Conservation (phyloP, 2,888 invertebrate species). For the Campoplex capitator region DNA sequence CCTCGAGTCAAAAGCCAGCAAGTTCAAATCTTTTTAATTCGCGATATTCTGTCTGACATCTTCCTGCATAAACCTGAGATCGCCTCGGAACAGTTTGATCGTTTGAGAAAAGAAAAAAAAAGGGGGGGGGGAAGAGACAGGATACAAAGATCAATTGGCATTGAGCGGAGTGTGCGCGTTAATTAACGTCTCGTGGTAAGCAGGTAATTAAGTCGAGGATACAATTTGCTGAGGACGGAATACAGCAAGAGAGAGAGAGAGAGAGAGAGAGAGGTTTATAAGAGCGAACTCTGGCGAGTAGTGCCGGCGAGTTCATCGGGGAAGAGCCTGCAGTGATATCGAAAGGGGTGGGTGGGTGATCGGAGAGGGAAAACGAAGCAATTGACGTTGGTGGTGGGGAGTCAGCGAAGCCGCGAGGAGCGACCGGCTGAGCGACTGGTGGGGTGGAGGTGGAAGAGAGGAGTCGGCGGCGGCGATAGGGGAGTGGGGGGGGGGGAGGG, state of each 20-base stretch:
- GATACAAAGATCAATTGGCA: slow-evolving; percentile 56
- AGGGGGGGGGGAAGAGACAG: slow-evolving; percentile 19
- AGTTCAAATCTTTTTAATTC: neutral
- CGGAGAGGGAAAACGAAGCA: slow-evolving; percentile 32
- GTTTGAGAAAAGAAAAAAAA: slow-evolving; percentile 34
- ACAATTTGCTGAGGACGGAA: slow-evolving; percentile 48
- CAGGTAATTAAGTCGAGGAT: slow-evolving; percentile 61
- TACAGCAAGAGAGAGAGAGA: slow-evolving; percentile 9
- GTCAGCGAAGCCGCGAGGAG: slow-evolving; percentile 18
- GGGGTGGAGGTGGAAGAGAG: neutral
- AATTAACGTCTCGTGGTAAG: slow-evolving; percentile 63
- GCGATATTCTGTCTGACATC: neutral
- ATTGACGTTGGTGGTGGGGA: slow-evolving; percentile 17
- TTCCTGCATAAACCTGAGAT: neutral
- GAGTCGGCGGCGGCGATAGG: no score
- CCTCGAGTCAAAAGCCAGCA: neutral
- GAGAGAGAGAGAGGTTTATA: slow-evolving; percentile 31
- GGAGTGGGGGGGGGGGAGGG: no score
- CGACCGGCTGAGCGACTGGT: slow-evolving; percentile 34
- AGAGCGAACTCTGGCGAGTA: slow-evolving; percentile 26
- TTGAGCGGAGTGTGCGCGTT: slow-evolving; percentile 59
- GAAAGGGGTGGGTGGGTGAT: slow-evolving; percentile 53
- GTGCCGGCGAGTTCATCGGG: slow-evolving; percentile 43
- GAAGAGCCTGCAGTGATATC: slow-evolving; percentile 62
- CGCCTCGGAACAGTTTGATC: neutral